phyloP scores from a whole-genome alignment of 2,113 vertebrate species.

The Paraplagusia blochii region DNA sequence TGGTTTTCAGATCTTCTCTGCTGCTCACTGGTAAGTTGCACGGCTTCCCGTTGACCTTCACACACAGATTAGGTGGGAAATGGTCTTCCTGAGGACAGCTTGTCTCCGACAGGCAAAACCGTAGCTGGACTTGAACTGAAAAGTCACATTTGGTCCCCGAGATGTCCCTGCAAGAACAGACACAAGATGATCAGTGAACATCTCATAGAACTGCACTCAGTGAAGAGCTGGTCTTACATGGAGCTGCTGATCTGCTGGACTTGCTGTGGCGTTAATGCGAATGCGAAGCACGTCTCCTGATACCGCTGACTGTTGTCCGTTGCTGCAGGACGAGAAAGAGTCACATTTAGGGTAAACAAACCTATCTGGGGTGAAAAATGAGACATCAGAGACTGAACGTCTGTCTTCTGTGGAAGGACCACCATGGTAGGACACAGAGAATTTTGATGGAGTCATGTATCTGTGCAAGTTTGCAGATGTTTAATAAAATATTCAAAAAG shows the following conservation, averaged over 20 bases:
- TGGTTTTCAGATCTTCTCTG: background rate
- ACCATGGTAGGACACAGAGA: background rate
- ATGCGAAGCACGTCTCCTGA: constrained; percentile 98
- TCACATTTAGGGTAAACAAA: background rate
- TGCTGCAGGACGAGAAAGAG: constrained; percentile 69
- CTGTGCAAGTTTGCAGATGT: background rate
- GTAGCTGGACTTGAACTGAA: constrained; percentile 98
- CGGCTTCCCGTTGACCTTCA: constrained; percentile 98
- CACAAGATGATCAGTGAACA: constrained; percentile 14
- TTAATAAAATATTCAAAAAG: constrained; percentile 10
- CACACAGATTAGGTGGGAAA: constrained; percentile 96
- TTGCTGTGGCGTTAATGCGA: constrained; percentile 96
- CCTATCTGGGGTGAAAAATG: background rate
- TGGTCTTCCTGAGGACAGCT: constrained; percentile 99
- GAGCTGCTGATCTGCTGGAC: constrained; percentile 99
- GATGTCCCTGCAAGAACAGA: constrained; percentile 86
- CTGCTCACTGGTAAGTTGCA: constrained; percentile 91
- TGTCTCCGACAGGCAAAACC: constrained; percentile 99
- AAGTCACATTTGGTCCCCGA: constrained; percentile 99
- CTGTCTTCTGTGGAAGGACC: background rate
- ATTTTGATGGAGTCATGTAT: background rate
- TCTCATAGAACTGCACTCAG: background rate
- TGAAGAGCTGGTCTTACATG: constrained; percentile 80
- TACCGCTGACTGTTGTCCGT: constrained; percentile 97
- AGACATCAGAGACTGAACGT: no score